Evolutionary conservation across 2,888 invertebrate species (phyloP).

Genomic region (Alloscopus bannaensis): DNA sequence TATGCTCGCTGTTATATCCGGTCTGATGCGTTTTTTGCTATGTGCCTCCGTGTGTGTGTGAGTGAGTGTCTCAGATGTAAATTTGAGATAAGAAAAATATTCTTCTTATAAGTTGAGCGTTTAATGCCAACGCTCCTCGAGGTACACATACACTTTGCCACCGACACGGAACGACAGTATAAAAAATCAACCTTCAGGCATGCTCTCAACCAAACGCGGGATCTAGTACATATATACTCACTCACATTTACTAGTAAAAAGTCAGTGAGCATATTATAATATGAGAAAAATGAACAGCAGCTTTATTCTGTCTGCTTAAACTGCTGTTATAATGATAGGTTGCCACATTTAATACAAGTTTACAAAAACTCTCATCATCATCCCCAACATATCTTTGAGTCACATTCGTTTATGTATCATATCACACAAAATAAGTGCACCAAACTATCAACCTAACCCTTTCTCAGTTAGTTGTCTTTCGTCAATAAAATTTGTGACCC

Average conservation of each 20-base stretch:
- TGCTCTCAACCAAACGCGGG: constrained; percentile 12
- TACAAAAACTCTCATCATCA: constrained; percentile 25
- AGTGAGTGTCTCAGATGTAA: constrained; percentile 61
- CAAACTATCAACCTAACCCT: not conserved
- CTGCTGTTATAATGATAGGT: constrained; percentile 48
- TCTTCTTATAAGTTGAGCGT: constrained; percentile 40
- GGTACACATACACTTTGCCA: constrained; percentile 17
- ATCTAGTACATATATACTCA: not conserved
- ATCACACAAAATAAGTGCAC: constrained; percentile 15
- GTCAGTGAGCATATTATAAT: not conserved
- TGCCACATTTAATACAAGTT: constrained; percentile 38
- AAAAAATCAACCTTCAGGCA: constrained; percentile 18
- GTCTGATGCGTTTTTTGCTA: constrained; percentile 56
- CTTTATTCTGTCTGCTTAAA: constrained; percentile 53
- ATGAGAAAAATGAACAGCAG: constrained; percentile 35
- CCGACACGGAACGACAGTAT: constrained; percentile 33
- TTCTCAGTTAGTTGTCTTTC: constrained; percentile 10
- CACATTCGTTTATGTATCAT: constrained; percentile 15
- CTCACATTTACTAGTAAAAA: not conserved
- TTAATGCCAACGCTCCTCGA: constrained; percentile 51
- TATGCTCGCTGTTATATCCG: constrained; percentile 63
- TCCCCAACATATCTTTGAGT: not conserved
- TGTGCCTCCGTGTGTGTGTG: constrained; percentile 9
- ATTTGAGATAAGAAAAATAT: constrained; percentile 59
- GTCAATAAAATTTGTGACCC: too few species aligned